Evolutionary conservation across 2,888 invertebrate species (phyloP), one percentile per base, ranked within the genome.

Genomic region (Agrochola lota): DNA sequence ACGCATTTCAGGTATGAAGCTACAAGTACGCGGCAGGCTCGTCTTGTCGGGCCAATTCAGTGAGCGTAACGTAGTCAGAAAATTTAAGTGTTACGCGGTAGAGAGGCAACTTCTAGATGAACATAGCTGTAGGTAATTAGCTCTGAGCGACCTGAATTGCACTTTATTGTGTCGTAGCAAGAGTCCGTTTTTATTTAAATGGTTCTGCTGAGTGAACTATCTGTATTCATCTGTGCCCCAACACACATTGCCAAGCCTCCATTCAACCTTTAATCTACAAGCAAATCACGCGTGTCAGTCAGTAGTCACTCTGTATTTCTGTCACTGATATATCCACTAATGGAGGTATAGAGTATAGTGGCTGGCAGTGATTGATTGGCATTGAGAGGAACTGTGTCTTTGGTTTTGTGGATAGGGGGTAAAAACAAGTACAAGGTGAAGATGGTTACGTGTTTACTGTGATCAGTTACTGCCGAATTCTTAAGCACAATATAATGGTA

Each of bases 291-390:
- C 15, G 0, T 52, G 71, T 64, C 77, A 30, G 70, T 85, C 55
- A 40, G 55, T 68, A 77, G 35, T 43, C 57, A 63, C 55, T 82
- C 59, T 26, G 9, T 59, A 2, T 57, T 20, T 35, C 62, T 26
- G 49, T 62, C 70, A 49, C 52, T n/a, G 71, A 71, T 64, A 55
- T 70, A 59, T 46, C 63, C 35, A 2, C 71, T 84, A 85, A 84
- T 84, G 86, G 77, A 74, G 26, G 35, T n/a, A 66, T 8, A 55
- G 46, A 64, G 67, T 59, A 20, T 15, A 57, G 43, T 26, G 46
- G 2, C 26, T 59, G 83, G 71, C 83, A 72, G 12, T 55, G 83
- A 86, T 83, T 55, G 83, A 84, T 86, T 71, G 30, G n/a, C 64
- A 68, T 35, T 62, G 49, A 77, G 71, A 35, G n/a, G 30, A 67